These are phyloP conservation scores for Champsocephalus esox DNA, from an alignment of 2,797 vertebrate genomes.

Conservation along the genomic window DNA sequence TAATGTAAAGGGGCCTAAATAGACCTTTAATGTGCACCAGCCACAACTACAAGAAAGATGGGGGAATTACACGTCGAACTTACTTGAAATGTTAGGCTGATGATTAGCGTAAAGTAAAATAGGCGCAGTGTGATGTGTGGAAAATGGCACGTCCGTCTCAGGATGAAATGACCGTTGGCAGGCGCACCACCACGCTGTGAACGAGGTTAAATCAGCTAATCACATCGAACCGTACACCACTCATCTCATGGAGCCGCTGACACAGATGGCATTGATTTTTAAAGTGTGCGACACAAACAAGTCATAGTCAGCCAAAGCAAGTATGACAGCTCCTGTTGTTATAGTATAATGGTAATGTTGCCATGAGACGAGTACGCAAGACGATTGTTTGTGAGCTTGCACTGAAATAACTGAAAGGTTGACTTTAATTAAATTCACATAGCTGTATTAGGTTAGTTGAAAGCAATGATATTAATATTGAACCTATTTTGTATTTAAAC, in stretches of 20 bases:
- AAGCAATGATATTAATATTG: no score
- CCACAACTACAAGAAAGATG: neutral
- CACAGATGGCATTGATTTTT: constrained; percentile 34
- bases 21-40: constrained; percentile 30
- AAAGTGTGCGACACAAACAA: constrained; percentile 27
- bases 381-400: neutral
- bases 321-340: neutral
- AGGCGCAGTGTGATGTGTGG: constrained; percentile 16
- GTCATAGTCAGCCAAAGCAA: neutral
- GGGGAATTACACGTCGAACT: constrained; percentile 17
- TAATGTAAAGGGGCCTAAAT: constrained; percentile 30
- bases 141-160: constrained; percentile 37
- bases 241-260: constrained; percentile 20
- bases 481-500: no score
- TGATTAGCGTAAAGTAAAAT: constrained; percentile 17
- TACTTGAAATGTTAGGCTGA: constrained; percentile 12
- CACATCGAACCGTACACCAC: constrained; percentile 9
- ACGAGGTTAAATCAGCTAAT: constrained; percentile 50
- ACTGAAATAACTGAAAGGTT: neutral
- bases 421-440: no score
- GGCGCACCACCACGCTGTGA: constrained; percentile 4
- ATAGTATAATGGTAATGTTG: neutral
- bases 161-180: constrained; percentile 41
- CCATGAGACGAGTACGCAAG: neutral
- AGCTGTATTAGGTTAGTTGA: no score